Conservation (phyloP, 2,888 invertebrate genomes). For the Gibbula magus region DNA sequence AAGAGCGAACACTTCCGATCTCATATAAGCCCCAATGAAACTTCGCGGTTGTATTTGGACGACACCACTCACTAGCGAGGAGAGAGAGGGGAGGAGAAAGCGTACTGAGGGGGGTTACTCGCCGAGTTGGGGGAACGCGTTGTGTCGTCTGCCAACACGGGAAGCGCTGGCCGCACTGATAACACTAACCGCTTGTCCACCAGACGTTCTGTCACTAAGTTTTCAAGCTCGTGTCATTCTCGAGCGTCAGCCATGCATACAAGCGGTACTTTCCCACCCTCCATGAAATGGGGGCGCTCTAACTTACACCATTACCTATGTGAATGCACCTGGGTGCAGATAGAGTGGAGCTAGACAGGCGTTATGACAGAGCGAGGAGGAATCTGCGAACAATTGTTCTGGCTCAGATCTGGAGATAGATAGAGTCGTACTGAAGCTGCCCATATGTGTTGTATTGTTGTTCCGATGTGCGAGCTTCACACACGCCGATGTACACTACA, state of each 20-base stretch:
- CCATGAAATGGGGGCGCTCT: constrained; percentile 13
- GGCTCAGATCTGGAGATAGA: background rate
- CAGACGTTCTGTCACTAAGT: constrained; percentile 3
- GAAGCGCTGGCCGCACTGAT: background rate
- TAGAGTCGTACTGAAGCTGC: too few species aligned
- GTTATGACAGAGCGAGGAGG: background rate
- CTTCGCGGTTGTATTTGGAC: constrained; percentile 14
- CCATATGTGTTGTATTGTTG: too few species aligned
- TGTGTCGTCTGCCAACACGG: constrained; percentile 6
- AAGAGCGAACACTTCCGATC: constrained; percentile 14
- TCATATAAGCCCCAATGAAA: constrained; percentile 16
- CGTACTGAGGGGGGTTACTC: background rate
- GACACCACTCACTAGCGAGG: constrained; percentile 6
- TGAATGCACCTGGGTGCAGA: constrained; percentile 12
- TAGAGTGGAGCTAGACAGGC: background rate
- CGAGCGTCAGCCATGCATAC: background rate
- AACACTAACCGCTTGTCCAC: background rate
- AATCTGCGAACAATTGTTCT: background rate
- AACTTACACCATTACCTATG: constrained; percentile 1
- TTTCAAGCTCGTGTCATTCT: constrained; percentile 10
- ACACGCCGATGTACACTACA: too few species aligned
- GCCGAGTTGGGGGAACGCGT: background rate
- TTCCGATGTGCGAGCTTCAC: too few species aligned
- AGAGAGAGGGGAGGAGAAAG: background rate
- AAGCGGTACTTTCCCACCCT: background rate